These are phyloP conservation scores for Bacillus rossius DNA, from an alignment of 1,140 invertebrate genomes.

Conservation along the genomic window DNA sequence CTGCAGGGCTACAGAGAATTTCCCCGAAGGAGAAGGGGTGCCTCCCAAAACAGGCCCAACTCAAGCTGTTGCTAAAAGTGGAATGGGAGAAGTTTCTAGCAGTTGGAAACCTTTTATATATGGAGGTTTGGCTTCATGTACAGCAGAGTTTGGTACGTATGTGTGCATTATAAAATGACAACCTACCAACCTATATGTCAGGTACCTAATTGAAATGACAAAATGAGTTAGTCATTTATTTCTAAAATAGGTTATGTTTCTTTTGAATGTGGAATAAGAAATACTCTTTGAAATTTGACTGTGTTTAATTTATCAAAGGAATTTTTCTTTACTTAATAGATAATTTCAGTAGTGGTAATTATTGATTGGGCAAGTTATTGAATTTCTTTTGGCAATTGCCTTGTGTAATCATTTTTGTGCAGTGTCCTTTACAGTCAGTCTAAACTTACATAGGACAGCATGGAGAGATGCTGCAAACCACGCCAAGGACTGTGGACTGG, in stretches of 20 bases:
- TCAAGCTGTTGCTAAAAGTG: constrained; percentile 16
- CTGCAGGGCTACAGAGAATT: constrained; percentile 4
- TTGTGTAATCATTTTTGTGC: neutral
- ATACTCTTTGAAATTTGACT: no score
- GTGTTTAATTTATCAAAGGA: no score
- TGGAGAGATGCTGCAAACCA: neutral
- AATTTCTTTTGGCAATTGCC: no score
- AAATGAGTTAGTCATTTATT: no score
- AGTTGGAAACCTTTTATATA: constrained; percentile 90
- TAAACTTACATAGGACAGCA: neutral
- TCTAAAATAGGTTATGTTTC: no score
- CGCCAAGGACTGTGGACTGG: neutral
- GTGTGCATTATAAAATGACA: neutral
- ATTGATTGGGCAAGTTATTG: no score
- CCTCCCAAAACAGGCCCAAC: neutral
- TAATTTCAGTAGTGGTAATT: no score
- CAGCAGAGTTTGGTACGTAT: constrained; percentile 85
- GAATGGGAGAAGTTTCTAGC: constrained; percentile 48
- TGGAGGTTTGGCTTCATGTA: constrained; percentile 86
- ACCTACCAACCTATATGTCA: no score
- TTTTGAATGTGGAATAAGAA: no score
- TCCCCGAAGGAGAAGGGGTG: neutral
- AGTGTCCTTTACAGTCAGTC: neutral
- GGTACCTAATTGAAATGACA: neutral
- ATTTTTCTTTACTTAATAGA: constrained; percentile 1